Evolutionary conservation across 2,888 invertebrate genomes (phyloP), one percentile per base, ranked within the genome.

Genomic region (Escarpia spicata): DNA sequence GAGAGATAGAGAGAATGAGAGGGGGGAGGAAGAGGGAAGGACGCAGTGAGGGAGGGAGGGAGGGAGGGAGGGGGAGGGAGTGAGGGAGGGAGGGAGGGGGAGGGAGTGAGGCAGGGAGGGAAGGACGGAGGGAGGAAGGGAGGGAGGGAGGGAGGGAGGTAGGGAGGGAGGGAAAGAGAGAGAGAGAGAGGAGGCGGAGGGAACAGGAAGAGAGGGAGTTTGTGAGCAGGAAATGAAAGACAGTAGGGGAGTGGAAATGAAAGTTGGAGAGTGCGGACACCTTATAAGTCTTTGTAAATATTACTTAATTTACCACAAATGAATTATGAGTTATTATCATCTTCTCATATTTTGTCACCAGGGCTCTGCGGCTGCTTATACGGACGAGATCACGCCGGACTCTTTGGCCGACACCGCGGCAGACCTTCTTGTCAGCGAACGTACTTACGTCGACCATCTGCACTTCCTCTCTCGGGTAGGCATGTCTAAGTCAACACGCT

Each of bases 191-290:
- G 43, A 45, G 91, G 44, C 9, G 44, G 91, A 43, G 52, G 58
- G 58, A 90, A 52, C 90, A 92, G n/a, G 90, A 93, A 92, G 93
- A 93, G 92, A 26, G 92, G 91, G 26, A 90, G 92, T 26, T 37
- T 37, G 12, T 26, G 92, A 90, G 37, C 9, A 52, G 52, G 15
- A 12, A 52, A 15, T 12, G 52, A 52, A 2, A 9, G 52, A 52
- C 9, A 52, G 9, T 2, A 52, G 12, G 4, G 2, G 52, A 52
- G 52, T 52, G 9, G 15, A 52, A 9, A 2, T 52, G 52, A 52
- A 45, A 52, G 15, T 15, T 52, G 9, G 15, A 9, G 52, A 52
- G 52, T 2, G 52, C 1, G 15, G 10, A 52, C 52, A 52, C 52
- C 15, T 52, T 52, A 52, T 52, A 52, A 0, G 52, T 52, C 12